These are phyloP conservation scores for Leucosticte australis DNA, from an alignment of 2,113 vertebrate genomes.

Conservation along the genomic window DNA sequence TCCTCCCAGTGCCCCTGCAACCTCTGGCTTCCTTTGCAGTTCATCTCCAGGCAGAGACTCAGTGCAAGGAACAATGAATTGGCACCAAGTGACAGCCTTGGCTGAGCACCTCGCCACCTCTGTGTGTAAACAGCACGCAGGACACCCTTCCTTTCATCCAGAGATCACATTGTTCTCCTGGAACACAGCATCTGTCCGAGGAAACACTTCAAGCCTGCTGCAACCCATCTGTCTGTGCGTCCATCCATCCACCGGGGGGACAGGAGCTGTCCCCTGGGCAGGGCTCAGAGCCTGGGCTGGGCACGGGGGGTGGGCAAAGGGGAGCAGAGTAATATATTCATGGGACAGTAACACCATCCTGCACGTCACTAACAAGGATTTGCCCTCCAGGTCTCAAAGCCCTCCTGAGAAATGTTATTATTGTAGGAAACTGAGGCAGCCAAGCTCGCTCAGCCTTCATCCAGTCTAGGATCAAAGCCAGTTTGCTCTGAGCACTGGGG, in stretches of 20 bases:
- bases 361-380: background rate
- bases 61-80: slow-evolving; percentile 56
- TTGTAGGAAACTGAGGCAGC: slow-evolving; percentile 22
- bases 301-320: background rate
- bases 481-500: background rate
- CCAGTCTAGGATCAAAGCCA: background rate
- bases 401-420: background rate
- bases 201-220: slow-evolving; percentile 60
- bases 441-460: background rate
- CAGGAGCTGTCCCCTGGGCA: background rate
- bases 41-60: slow-evolving; percentile 59
- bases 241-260: background rate
- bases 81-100: slow-evolving; percentile 52
- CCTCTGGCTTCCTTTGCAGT: slow-evolving; percentile 55
- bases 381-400: background rate
- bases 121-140: slow-evolving; percentile 56
- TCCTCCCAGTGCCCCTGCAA: slow-evolving; percentile 48
- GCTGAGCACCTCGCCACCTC: slow-evolving; percentile 45
- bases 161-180: slow-evolving; percentile 51
- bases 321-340: background rate
- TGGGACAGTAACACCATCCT: background rate
- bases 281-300: background rate
- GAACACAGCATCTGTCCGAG: slow-evolving; percentile 28
- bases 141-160: slow-evolving; percentile 60
- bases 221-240: background rate